Evolutionary conservation across 2,888 invertebrate genomes (phyloP).

Genomic region (Xanthia togata): DNA sequence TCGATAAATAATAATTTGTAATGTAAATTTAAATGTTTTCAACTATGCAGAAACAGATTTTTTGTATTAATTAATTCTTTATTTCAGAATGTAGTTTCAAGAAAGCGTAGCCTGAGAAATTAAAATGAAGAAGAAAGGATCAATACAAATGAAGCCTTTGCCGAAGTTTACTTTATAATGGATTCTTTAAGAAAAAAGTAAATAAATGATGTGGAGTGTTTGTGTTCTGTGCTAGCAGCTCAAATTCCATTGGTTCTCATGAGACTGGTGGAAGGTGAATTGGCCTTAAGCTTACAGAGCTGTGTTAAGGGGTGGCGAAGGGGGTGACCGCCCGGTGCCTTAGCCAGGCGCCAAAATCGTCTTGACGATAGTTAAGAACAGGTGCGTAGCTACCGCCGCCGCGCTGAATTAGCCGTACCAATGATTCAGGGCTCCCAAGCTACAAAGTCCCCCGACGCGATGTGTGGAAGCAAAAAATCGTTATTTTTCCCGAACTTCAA

Average conservation of each 20-base stretch:
- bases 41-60: neutral
- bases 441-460: too few species aligned
- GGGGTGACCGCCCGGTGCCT: too few species aligned
- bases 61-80: conserved; percentile 11
- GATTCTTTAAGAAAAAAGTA: conserved; percentile 11
- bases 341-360: too few species aligned
- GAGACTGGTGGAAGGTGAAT: neutral
- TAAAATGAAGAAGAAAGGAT: conserved; percentile 29
- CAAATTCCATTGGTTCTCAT: neutral
- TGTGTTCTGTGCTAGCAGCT: neutral
- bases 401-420: too few species aligned
- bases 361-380: too few species aligned
- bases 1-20: neutral
- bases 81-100: conserved; percentile 10
- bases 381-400: too few species aligned
- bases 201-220: conserved; percentile 25
- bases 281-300: neutral
- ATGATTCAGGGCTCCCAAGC: too few species aligned
- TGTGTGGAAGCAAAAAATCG: too few species aligned
- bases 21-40: neutral
- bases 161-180: conserved; percentile 20
- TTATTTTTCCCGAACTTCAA: too few species aligned
- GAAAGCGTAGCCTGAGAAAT: conserved; percentile 20
- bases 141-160: conserved; percentile 38
- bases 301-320: too few species aligned